Base-by-base conservation (phyloP, 1,140 invertebrate species). In the Melanaphis sacchari region DNA sequence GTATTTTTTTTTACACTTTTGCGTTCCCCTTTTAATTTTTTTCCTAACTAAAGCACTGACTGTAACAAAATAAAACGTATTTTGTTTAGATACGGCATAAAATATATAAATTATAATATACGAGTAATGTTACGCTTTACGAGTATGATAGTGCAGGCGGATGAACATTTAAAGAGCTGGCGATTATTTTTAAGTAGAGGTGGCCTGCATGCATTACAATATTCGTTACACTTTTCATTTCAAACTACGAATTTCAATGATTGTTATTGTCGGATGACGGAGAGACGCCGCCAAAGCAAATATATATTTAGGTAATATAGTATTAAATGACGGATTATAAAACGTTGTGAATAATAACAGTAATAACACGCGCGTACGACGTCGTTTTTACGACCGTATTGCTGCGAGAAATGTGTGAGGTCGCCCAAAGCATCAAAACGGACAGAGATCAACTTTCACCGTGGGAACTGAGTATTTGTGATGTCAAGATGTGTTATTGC, bases 381-480 rank as follows among this genome's bases (percentile, higher is more conserved):
- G 76, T 36, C 8, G 88, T 41, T 52, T 84, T 93, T 93, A 93
- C 49, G 81, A 49, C 38, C 40, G 52, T 66, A n/a, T 76, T 76
- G 54, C 40, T 36, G 54, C 46, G 91, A n/a, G 43, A 93, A 49
- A 54, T 85, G 91, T 93, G 81, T 93, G 91, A 84, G 91, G 91
- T 84, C 91, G 81, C 49, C 49, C 76, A 93, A 54, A 93, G 91
- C 91, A 84, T 93, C 91, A 85, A 85, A 85, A 93, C 81, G 49
- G 91, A 54, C 81, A 85, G 91, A 93, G 91, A 93, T 93, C 81
- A 93, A 84, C 91, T 93, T 93, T 93, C 91, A 93, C 91, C 81
- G 91, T 93, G 91, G 91, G 91, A 93, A 91, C 36, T 88, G 4
- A 8, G 24, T 5, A 76, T 31, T 76, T 76, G 59, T 76, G 31